Conservation (phyloP, 1,140 invertebrate species). For the Heliconius congener region DNA sequence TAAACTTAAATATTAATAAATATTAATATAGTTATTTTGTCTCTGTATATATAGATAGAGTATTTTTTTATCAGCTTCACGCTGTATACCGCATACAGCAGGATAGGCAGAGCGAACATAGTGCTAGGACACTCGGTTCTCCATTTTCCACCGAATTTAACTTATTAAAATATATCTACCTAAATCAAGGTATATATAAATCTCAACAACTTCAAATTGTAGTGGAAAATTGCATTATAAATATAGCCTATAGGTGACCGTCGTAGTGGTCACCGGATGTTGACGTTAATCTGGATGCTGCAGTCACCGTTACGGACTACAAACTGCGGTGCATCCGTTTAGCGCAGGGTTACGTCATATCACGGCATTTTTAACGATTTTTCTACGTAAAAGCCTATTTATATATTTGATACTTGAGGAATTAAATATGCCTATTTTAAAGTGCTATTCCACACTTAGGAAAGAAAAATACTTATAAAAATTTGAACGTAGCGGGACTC, state of each 20-base stretch:
- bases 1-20: too few relatives aligned
- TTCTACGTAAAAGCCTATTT: background rate
- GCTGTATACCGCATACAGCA: too few relatives aligned
- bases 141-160: background rate
- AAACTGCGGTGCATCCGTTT: constrained; percentile 49
- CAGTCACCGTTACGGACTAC: constrained; percentile 51
- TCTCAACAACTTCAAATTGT: background rate
- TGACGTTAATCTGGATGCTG: constrained; percentile 55
- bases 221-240: background rate
- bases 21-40: too few relatives aligned
- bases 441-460: too few relatives aligned
- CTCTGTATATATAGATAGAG: too few relatives aligned
- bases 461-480: too few relatives aligned
- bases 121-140: too few relatives aligned
- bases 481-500: too few relatives aligned
- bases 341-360: constrained; percentile 37
- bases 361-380: background rate
- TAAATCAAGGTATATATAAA: background rate
- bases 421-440: too few relatives aligned
- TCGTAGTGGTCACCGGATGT: constrained; percentile 47
- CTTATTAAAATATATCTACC: background rate
- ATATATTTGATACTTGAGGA: background rate
- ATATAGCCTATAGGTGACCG: constrained; percentile 33
- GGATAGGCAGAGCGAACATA: too few relatives aligned
- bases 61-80: too few relatives aligned